Conservation (phyloP, 2,113 vertebrate species). For the Syngnathoides biaculeatus region DNA sequence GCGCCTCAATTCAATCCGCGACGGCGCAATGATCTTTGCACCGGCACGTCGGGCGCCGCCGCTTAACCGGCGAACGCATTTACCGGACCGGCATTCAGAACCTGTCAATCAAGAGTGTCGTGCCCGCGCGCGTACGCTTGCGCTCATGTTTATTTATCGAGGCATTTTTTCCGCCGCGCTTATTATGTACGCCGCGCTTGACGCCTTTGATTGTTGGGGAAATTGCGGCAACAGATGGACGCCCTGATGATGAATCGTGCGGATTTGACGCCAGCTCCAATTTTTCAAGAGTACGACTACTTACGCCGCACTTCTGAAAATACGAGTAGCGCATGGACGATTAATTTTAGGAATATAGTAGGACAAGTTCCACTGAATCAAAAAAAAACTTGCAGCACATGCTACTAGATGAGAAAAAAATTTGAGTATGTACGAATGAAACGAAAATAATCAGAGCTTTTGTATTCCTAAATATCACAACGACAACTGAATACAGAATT, state of each 20-base stretch:
- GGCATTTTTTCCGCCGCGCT: conserved; percentile 17
- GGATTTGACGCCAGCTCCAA: not conserved
- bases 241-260: not conserved
- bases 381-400: too few relatives aligned
- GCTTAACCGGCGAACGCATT: conserved; percentile 48
- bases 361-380: too few relatives aligned
- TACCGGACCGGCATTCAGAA: conserved; percentile 31
- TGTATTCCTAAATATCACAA: too few relatives aligned
- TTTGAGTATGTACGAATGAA: too few relatives aligned
- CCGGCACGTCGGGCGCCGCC: conserved; percentile 35
- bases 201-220: not conserved
- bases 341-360: too few relatives aligned
- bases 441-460: too few relatives aligned
- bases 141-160: conserved; percentile 42
- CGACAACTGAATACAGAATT: too few relatives aligned
- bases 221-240: not conserved
- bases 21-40: conserved; percentile 40
- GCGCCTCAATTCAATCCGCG: conserved; percentile 22
- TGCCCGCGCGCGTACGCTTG: not conserved
- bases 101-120: conserved; percentile 33
- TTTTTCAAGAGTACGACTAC: too few relatives aligned
- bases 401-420: too few relatives aligned
- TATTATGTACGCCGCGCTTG: not conserved
- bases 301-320: too few relatives aligned
- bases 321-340: too few relatives aligned